Evolutionary conservation across 2,888 invertebrate species (phyloP), one percentile per base, ranked within the genome.

Genomic region (Rutpela maculata): DNA sequence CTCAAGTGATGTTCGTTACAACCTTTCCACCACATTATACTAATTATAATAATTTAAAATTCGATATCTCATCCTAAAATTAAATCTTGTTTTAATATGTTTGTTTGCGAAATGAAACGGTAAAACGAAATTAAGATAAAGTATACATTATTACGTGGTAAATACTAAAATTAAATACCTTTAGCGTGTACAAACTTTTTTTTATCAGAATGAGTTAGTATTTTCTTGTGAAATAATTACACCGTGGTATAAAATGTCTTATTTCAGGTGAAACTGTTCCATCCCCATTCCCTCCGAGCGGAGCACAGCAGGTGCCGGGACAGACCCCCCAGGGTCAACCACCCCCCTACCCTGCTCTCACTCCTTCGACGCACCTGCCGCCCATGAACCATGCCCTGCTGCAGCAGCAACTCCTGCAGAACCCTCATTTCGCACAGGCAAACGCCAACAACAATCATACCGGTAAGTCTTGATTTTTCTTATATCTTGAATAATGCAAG

Each of bases 331-430:
- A 12, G 67, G 72, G 67, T 72, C 91, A 88, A 65, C 89, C 88
- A 67, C 89, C 89, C 63, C 88, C 88, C 19, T 88, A 88, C 78
- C 88, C 89, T 77, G 85, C 85, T 74, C 88, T 90, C 89, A 62
- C 70, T 63, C 63, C 63, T 11, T 72, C 90, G 43, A 69, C 82
- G 43, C 80, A 80, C 74, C 83, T 87, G 82, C 86, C 85, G 76
- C 85, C 85, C 67, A 85, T 89, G 80, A 88, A 88, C 77, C 88
- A 88, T 82, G 89, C 90, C 77, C 85, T 90, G 81, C 88, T 90
- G 76, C 91, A 91, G 80, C 92, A 93, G 79, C 93, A 93, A 82
- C 92, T 93, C 82, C 92, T 92, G 84, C 92, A 93, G 86, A 89
- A 90, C 82, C 88, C 89, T 31, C 91, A 91, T 79, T 90, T 90